A percentile compares a stretch with the other conserved stretches of the same genome.
These are phyloP conservation scores for Drosophila helvetica DNA, from an alignment of 2,888 invertebrate genomes.

Conservation along the genomic window DNA sequence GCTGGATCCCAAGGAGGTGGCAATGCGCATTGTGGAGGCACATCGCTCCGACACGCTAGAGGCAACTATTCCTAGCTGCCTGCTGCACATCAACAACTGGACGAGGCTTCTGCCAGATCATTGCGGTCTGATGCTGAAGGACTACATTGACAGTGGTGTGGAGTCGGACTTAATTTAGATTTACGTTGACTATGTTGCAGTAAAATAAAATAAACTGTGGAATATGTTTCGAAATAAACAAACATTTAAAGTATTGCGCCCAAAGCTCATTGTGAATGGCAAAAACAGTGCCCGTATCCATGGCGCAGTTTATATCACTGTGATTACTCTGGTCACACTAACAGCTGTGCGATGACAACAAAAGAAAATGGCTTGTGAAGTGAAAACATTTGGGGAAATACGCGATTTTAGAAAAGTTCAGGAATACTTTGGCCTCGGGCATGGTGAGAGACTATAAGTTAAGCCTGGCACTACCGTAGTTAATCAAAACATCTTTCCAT, in stretches of 20 bases:
- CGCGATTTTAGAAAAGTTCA: slow-evolving; percentile 86
- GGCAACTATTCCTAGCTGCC: slow-evolving; percentile 87
- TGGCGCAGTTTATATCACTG: no score
- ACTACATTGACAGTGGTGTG: slow-evolving; percentile 88
- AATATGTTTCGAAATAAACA: slow-evolving; percentile 16
- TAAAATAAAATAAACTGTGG: background rate
- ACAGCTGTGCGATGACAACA: slow-evolving; percentile 59
- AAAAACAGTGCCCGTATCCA: background rate
- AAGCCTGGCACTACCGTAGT: no score
- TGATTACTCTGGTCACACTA: background rate
- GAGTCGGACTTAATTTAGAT: slow-evolving; percentile 85
- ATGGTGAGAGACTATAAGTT: slow-evolving; percentile 76
- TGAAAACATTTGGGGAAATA: slow-evolving; percentile 87
- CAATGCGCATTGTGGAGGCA: slow-evolving; percentile 87
- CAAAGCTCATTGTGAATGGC: background rate
- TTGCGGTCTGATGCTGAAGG: slow-evolving; percentile 85
- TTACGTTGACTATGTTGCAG: background rate
- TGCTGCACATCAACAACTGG: slow-evolving; percentile 86
- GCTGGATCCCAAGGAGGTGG: slow-evolving; percentile 87
- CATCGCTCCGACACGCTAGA: slow-evolving; percentile 87
- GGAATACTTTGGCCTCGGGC: slow-evolving; percentile 86
- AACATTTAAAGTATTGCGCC: background rate
- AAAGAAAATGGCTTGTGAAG: slow-evolving; percentile 85
- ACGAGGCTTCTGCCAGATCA: slow-evolving; percentile 86
- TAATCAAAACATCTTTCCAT: background rate